Evolutionary conservation across 2,113 vertebrate species (phyloP), one percentile per base, ranked within the genome.

Genomic region (Cnemophilus loriae): DNA sequence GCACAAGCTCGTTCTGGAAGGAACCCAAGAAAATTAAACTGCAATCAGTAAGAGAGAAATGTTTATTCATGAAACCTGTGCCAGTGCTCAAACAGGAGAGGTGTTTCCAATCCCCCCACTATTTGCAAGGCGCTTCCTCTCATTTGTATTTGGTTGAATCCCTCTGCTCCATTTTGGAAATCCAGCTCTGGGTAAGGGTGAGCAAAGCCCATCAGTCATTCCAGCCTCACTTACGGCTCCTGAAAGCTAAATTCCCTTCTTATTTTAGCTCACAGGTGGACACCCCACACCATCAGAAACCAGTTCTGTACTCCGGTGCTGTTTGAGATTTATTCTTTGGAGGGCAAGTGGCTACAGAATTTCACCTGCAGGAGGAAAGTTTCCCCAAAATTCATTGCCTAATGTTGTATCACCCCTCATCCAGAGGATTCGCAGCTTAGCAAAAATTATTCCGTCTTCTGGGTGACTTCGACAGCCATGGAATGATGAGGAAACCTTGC

Each of bases 1-100:
- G 68, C 78, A 76, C 49, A 42, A 76, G 17, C 57, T 95, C n/a
- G 33, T 83, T 50, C 76, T 93, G 75, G 82, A 92, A 80, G 22
- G 78, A 77, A 22, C 26, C 74, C 70, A 33, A 23, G 32, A 37
- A 90, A 79, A 76, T 49, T 83, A 57, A 79, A 68, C 13, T 69
- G 60, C 65, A 64, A 32, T 68, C 65, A 56, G 73, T 9, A 32
- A 70, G 49, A 46, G 3, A 79, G 22, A 47, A 81, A 44, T 41
- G 26, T 93, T 78, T 91, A 78, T 59, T 91, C 78, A 75, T 47
- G 33, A 82, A 39, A 65, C 22, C 18, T 46, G 18, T 16, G 33
- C 26, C 33, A 78, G 39, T 35, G 44, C 57, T 79, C 30, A 46
- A 84, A 19, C 23, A 17, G 26, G 24, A 73, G n/a, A 56, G 16